A percentile compares a stretch with the other conserved stretches of the same genome.
These are phyloP conservation scores for Anas acuta DNA, from an alignment of 2,797 vertebrate species.

Conservation along the genomic window DNA sequence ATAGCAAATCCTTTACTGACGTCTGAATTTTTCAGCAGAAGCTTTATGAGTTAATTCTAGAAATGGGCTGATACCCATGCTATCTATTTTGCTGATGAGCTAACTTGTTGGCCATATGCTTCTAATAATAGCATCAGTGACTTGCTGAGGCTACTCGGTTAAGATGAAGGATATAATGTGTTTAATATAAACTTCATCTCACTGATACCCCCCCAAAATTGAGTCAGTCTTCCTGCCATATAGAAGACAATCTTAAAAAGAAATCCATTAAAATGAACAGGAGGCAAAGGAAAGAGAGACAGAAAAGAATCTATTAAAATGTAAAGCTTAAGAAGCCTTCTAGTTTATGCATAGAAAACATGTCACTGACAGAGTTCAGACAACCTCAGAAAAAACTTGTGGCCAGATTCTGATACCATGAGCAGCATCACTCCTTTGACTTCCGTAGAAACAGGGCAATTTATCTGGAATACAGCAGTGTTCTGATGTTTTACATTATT, in stretches of 20 bases:
- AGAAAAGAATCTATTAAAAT: background rate
- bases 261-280: background rate
- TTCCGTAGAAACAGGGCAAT: background rate
- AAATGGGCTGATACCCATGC: background rate
- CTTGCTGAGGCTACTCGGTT: background rate
- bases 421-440: background rate
- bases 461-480: background rate
- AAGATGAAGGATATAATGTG: background rate
- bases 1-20: background rate
- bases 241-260: background rate
- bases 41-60: background rate
- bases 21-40: background rate
- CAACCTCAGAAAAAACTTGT: background rate
- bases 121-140: background rate
- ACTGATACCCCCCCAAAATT: background rate
- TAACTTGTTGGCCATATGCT: background rate
- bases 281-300: background rate
- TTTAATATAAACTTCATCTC: background rate
- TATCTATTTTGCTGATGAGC: background rate
- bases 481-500: background rate
- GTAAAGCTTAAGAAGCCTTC: background rate
- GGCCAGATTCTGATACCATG: background rate
- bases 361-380: background rate
- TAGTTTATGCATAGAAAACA: background rate
- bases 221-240: background rate